Conservation (phyloP, 2,888 invertebrate genomes). For the Spodoptera picta region DNA sequence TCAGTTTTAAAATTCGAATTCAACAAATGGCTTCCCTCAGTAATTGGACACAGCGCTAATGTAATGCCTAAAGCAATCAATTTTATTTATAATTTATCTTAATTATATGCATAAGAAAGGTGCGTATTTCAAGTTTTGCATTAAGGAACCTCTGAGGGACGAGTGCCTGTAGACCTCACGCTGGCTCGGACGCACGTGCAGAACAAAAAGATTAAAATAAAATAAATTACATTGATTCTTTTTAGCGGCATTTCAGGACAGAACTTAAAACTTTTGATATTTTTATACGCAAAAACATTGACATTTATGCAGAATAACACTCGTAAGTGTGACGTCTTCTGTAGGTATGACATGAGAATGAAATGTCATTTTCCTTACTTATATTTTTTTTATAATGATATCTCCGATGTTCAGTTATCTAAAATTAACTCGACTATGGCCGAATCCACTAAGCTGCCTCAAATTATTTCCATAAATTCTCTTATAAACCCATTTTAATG, state of each 20-base stretch:
- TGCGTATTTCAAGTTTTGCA: slow-evolving; percentile 54
- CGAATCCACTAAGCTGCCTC: slow-evolving; percentile 6
- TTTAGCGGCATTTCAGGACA: slow-evolving; percentile 34
- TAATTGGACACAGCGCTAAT: slow-evolving; percentile 9
- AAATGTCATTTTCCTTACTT: neutral
- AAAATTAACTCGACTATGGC: slow-evolving; percentile 9
- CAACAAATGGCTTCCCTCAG: slow-evolving; percentile 7
- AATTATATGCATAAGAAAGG: slow-evolving; percentile 52
- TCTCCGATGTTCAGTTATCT: slow-evolving; percentile 1
- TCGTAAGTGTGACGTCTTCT: neutral
- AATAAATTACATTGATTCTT: slow-evolving; percentile 51
- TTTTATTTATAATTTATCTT: slow-evolving; percentile 48
- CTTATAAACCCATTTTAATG: slow-evolving; percentile 44
- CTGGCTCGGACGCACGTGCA: slow-evolving; percentile 42
- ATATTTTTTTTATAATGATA: neutral
- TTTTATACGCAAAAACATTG: slow-evolving; percentile 23
- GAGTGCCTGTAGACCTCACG: slow-evolving; percentile 47
- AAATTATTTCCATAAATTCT: slow-evolving; percentile 32
- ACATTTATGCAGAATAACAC: neutral
- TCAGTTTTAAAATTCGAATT: no score
- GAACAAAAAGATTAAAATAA: slow-evolving; percentile 42
- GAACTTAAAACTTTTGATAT: slow-evolving; percentile 35
- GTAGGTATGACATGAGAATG: neutral
- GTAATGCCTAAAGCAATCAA: slow-evolving; percentile 38
- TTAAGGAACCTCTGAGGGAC: slow-evolving; percentile 34